These are phyloP conservation scores for Enteromius viviparus DNA, from an alignment of 2,797 vertebrate species.

Conservation along the genomic window DNA sequence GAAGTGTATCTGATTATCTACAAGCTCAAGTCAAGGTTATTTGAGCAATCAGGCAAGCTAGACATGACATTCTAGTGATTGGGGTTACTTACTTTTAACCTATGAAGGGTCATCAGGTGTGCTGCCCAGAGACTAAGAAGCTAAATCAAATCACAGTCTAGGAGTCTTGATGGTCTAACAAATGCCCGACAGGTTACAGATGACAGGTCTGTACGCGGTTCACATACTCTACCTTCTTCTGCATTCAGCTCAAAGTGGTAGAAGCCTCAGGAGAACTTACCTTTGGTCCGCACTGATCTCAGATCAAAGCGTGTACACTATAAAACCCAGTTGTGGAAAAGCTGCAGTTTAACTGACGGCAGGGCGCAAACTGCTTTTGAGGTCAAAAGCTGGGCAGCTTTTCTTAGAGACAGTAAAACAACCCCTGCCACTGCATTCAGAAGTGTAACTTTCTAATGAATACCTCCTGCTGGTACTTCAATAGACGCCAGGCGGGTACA, in stretches of 20 bases:
- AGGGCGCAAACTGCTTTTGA: constrained; percentile 7
- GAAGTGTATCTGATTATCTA: neutral
- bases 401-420: constrained; percentile 2
- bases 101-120: constrained; percentile 41
- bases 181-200: constrained; percentile 15
- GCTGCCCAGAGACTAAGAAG: constrained; percentile 49
- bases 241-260: constrained; percentile 53
- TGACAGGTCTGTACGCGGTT: constrained; percentile 34
- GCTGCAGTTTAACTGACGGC: neutral
- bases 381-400: neutral
- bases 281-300: constrained; percentile 50
- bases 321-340: neutral
- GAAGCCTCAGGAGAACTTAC: constrained; percentile 61
- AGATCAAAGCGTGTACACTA: constrained; percentile 39
- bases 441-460: constrained; percentile 8
- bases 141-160: constrained; percentile 16
- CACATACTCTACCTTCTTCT: constrained; percentile 62
- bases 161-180: constrained; percentile 19
- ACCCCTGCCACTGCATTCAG: neutral
- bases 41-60: constrained; percentile 30
- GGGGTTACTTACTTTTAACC: constrained; percentile 63
- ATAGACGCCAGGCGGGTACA: neutral
- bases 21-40: neutral
- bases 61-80: constrained; percentile 13
- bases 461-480: neutral